Conservation (phyloP, 2,888 invertebrate genomes). For the Sturmia bella region DNA sequence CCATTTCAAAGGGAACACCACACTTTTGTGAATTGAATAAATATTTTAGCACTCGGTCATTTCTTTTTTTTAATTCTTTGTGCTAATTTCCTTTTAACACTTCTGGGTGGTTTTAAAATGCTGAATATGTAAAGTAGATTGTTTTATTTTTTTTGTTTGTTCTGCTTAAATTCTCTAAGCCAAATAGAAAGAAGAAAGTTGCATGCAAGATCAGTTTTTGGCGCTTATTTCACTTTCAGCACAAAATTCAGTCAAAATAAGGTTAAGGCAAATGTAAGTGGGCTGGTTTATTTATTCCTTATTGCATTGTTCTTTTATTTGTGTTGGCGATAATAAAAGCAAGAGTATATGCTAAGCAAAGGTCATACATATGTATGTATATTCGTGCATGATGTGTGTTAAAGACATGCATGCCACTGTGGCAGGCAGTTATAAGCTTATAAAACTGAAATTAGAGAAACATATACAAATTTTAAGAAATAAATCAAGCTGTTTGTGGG, state of each 20-base stretch:
- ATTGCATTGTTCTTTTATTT: neutral
- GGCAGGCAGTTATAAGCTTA: neutral
- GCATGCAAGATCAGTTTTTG: constrained; percentile 52
- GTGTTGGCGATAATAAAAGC: constrained; percentile 11
- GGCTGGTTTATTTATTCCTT: neutral
- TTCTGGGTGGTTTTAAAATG: neutral
- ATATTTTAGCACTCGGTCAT: constrained; percentile 8
- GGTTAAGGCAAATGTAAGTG: constrained; percentile 38
- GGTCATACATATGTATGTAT: neutral
- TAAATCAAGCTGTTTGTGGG: too few species aligned
- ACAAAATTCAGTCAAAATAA: constrained; percentile 32
- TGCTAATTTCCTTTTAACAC: constrained; percentile 24
- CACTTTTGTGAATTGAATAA: neutral
- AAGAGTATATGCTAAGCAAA: too few species aligned
- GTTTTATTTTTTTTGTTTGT: constrained; percentile 24
- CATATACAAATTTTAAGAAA: neutral
- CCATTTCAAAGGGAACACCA: too few species aligned
- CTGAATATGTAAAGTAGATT: neutral
- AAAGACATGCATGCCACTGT: constrained; percentile 36
- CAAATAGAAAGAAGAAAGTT: constrained; percentile 10
- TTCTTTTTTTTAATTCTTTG: neutral
- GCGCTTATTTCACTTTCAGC: constrained; percentile 26
- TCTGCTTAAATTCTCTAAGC: constrained; percentile 28
- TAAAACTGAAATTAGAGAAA: neutral
- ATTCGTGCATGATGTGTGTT: constrained; percentile 1